Evolutionary conservation across 2,797 vertebrate species (phyloP), one percentile per base, ranked within the genome.

Genomic region (Darevskia mixta): DNA sequence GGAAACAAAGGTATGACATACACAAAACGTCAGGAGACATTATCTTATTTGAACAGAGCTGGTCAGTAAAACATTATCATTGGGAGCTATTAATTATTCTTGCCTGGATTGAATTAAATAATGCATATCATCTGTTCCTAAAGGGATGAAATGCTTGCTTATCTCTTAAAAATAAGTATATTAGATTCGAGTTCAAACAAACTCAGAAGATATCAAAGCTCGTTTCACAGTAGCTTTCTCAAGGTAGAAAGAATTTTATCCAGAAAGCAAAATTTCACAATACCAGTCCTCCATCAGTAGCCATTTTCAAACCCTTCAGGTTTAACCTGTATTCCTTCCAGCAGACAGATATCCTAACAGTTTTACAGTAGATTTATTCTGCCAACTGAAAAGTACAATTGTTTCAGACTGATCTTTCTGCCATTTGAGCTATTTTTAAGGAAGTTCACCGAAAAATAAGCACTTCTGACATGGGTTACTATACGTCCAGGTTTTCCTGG

Each of bases 241-340:
- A 67, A 29, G 32, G 5, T 25, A 55, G 18, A 58, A 43, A 41
- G 7, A 43, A 32, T 35, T 35, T 73, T 58, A 38, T 38, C 41
- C 82, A 38, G 15, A 85, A 89, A 90, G 5, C 4, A 73, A n/a
- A 8, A 41, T 25, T 55, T 17, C 79, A 15, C 0, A 55, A 55
- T 25, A 23, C 35, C 20, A 17, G n/a, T 25, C 1, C 0, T 88
- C 86, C 13, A 27, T 69, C 2, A 18, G 4, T 0, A 77, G 45
- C 45, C 6, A 0, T 13, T 43, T 5, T 2, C 11, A 49, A 49
- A 49, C 49, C 49, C 49, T 49, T 49, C 49, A 49, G n/a, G 3
- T 6, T 58, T 83, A 8, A 2, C 79, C 86, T 89, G 87, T 15
- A n/a, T 77, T 86, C 9, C 79, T 64, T 61, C 49, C 15, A 45